Conservation (phyloP, 2,113 vertebrate genomes). For the Sardina pilchardus region DNA sequence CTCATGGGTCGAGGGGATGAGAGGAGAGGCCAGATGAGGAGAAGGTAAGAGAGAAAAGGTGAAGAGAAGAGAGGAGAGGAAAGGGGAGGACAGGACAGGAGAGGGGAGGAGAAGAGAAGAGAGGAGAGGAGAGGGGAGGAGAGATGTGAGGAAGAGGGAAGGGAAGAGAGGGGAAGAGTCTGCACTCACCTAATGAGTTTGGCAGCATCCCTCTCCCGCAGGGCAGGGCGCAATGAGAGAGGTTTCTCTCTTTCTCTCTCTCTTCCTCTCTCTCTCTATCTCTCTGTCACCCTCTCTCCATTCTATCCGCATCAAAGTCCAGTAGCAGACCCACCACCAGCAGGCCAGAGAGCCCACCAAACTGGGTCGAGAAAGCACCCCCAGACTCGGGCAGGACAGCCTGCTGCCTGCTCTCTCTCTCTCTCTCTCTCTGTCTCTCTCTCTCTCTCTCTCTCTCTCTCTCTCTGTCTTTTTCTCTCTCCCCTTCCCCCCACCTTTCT, state of each 20-base stretch:
- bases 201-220: neutral
- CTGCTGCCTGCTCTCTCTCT: conserved; percentile 35
- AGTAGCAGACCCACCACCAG: no score
- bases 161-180: neutral
- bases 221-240: neutral
- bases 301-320: no score
- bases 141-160: conserved; percentile 28
- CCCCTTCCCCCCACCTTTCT: neutral
- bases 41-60: neutral
- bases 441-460: neutral
- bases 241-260: neutral
- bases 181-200: conserved; percentile 21
- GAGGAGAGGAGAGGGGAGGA: conserved; percentile 37
- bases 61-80: conserved; percentile 51
- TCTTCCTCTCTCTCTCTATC: neutral
- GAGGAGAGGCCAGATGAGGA: neutral
- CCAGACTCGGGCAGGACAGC: conserved; percentile 23
- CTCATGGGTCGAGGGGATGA: neutral
- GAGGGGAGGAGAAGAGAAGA: conserved; percentile 49
- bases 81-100: conserved; percentile 50
- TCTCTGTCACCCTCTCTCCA: neutral
- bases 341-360: no score
- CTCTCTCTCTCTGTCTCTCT: neutral
- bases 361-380: no score
- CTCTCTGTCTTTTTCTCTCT: conserved; percentile 28